Evolutionary conservation across 2,113 vertebrate genomes (phyloP).

Genomic region (Myxocyprinus asiaticus): DNA sequence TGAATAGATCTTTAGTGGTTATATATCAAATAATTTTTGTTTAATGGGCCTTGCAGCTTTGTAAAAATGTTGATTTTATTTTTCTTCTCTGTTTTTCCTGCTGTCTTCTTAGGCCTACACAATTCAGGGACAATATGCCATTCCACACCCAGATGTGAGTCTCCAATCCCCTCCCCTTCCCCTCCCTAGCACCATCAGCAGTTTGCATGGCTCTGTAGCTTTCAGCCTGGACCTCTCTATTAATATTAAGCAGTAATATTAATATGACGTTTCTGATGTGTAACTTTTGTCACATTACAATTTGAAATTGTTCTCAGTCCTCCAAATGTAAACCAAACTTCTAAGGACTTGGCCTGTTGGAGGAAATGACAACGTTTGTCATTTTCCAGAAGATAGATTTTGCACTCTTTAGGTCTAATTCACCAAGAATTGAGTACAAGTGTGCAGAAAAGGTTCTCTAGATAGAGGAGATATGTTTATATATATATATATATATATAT

Average conservation of each 20-base stretch:
- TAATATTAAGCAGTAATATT: conserved; percentile 94
- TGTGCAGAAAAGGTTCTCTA: too few species aligned
- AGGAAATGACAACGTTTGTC: conserved; percentile 8
- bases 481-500: too few species aligned
- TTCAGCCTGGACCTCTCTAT: conserved; percentile 70
- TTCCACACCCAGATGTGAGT: conserved; percentile 98
- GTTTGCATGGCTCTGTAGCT: conserved; percentile 76
- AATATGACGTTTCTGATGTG: conserved; percentile 69
- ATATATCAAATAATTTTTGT: conserved; percentile 26
- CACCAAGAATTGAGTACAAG: too few species aligned
- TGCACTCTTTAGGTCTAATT: too few species aligned
- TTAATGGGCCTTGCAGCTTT: conserved; percentile 18
- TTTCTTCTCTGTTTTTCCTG: conserved; percentile 46
- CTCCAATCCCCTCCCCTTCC: conserved; percentile 51
- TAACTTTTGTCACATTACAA: conserved; percentile 53
- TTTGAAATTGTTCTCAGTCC: conserved; percentile 52
- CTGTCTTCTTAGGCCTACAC: conserved; percentile 86
- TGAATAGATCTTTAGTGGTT: conserved; percentile 27
- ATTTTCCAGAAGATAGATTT: too few species aligned
- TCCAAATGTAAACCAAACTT: conserved; percentile 44
- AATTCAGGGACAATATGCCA: conserved; percentile 98
- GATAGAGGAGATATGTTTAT: too few species aligned
- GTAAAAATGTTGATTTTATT: conserved; percentile 12
- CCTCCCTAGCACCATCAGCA: conserved; percentile 58
- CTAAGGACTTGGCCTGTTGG: conserved; percentile 59